Conservation (phyloP, 2,113 vertebrate species). For the Poeciliopsis occidentalis region DNA sequence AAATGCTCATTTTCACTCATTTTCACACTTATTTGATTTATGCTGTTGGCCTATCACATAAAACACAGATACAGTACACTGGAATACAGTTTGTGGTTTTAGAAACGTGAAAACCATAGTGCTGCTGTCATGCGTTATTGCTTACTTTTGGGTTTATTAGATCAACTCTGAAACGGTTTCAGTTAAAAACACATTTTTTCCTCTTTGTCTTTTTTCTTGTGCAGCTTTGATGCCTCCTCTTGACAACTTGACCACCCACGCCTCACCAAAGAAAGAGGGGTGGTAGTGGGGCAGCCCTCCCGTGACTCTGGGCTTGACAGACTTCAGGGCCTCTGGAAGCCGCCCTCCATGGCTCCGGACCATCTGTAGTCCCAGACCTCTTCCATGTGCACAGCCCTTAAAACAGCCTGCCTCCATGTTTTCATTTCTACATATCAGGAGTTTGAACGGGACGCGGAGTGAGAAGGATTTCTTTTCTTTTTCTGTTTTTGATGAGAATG, state of each 20-base stretch:
- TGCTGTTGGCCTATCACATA: neutral
- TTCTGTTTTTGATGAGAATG: slow-evolving; percentile 6
- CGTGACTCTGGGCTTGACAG: slow-evolving; percentile 52
- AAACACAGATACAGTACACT: neutral
- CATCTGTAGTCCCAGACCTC: slow-evolving; percentile 44
- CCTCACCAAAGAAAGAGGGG: slow-evolving; percentile 38
- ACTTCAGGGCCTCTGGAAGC: slow-evolving; percentile 30
- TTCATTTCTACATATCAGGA: slow-evolving; percentile 65
- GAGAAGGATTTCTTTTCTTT: neutral
- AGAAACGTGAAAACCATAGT: neutral
- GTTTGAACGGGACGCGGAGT: slow-evolving; percentile 10
- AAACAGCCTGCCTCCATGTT: slow-evolving; percentile 68
- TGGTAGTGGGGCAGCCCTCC: slow-evolving; percentile 30
- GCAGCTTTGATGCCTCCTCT: slow-evolving; percentile 81
- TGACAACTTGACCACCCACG: slow-evolving; percentile 60
- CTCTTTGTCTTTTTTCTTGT: slow-evolving; percentile 20
- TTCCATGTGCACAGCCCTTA: slow-evolving; percentile 52
- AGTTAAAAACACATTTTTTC: neutral
- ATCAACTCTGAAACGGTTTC: neutral
- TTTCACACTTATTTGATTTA: too few species aligned
- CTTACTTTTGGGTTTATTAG: neutral
- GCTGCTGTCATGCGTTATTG: neutral
- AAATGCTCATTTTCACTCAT: too few species aligned
- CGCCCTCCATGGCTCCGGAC: slow-evolving; percentile 33
- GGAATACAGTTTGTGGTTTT: neutral